Conservation (phyloP, 1,140 invertebrate species). For the Drosophila kohkoa region DNA sequence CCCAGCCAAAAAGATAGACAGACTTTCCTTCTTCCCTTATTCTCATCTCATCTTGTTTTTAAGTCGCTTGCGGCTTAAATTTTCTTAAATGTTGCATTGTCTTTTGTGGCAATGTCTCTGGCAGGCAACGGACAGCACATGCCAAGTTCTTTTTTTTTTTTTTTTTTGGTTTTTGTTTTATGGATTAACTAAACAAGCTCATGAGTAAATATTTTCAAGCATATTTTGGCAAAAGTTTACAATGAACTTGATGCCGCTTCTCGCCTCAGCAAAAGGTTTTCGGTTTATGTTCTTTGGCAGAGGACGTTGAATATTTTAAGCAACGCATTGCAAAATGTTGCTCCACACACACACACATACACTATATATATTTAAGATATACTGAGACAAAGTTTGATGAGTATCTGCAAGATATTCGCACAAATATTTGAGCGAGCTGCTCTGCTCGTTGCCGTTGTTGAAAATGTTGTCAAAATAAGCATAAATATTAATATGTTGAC, state of each 20-base stretch:
- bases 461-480: conserved; percentile 61
- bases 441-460: conserved; percentile 34
- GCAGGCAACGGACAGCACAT: conserved; percentile 43
- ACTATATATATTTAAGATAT: neutral
- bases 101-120: conserved; percentile 39
- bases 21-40: conserved; percentile 15
- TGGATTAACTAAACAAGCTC: conserved; percentile 81
- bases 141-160: conserved; percentile 51
- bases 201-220: conserved; percentile 79
- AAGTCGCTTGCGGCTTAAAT: conserved; percentile 80
- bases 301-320: conserved; percentile 69
- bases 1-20: conserved; percentile 50
- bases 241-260: conserved; percentile 55
- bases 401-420: conserved; percentile 64
- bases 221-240: conserved; percentile 73
- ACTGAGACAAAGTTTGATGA: conserved; percentile 30
- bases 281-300: neutral
- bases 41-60: conserved; percentile 65
- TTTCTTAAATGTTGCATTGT: conserved; percentile 81
- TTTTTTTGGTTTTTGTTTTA: conserved; percentile 32
- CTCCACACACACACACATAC: conserved; percentile 15
- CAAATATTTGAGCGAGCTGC: conserved; percentile 61
- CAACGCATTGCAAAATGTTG: conserved; percentile 73
- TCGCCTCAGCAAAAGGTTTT: conserved; percentile 23
- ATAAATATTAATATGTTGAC: conserved; percentile 54